Evolutionary conservation across 2,797 vertebrate species (phyloP).

Genomic region (Naso thynnoides): DNA sequence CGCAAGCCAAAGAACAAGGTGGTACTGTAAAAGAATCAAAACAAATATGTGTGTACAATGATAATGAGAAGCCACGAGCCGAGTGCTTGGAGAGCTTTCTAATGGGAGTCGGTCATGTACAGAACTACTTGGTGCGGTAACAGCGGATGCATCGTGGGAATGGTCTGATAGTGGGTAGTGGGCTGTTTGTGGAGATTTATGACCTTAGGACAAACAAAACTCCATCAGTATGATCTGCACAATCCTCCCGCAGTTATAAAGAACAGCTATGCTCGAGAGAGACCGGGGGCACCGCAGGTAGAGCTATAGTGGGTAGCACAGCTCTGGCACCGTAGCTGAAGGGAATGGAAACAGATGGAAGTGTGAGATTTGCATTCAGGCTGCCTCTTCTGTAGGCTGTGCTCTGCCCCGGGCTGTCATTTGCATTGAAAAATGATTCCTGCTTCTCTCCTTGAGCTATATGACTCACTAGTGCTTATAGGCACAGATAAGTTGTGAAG

Average conservation of each 20-base stretch:
- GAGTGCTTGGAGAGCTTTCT: slow-evolving; percentile 15
- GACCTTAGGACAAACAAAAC: slow-evolving; percentile 54
- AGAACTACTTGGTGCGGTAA: slow-evolving; percentile 4
- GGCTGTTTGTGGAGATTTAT: slow-evolving; percentile 57
- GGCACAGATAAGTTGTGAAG: slow-evolving; percentile 61
- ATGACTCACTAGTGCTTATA: slow-evolving; percentile 66
- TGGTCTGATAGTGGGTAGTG: slow-evolving; percentile 18
- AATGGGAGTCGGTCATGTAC: slow-evolving; percentile 32
- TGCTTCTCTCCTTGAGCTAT: slow-evolving; percentile 66
- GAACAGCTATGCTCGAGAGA: slow-evolving; percentile 49
- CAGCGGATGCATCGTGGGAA: slow-evolving; percentile 25
- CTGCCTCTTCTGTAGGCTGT: slow-evolving; percentile 57
- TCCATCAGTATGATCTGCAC: slow-evolving; percentile 62
- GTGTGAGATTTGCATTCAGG: slow-evolving; percentile 75
- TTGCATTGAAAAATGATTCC: slow-evolving; percentile 78
- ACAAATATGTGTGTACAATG: slow-evolving; percentile 9
- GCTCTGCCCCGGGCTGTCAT: slow-evolving; percentile 69
- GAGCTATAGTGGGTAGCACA: slow-evolving; percentile 22
- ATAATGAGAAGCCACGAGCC: slow-evolving; percentile 23
- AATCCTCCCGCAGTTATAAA: slow-evolving; percentile 47
- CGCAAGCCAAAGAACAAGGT: slow-evolving; percentile 20
- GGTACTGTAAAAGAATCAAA: slow-evolving; percentile 24
- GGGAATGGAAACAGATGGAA: slow-evolving; percentile 69
- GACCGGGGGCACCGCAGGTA: slow-evolving; percentile 55
- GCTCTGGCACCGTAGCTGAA: slow-evolving; percentile 47